Percentiles rank a stretch among this genome's conserved stretches.
Conservation (phyloP, 2,888 invertebrate genomes). For the Eristalis tenax region DNA sequence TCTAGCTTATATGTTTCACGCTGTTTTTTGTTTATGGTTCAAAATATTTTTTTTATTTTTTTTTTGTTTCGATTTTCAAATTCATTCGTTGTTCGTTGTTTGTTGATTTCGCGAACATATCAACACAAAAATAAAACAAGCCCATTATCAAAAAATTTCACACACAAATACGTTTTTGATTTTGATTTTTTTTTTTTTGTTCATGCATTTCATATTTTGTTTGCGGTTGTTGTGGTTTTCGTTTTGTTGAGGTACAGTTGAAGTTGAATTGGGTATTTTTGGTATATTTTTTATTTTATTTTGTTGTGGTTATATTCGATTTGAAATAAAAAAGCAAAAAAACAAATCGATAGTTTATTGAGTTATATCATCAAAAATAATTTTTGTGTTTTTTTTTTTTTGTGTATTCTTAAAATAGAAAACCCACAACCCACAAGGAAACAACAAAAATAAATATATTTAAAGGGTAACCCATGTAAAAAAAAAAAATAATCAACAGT, state of each 20-base stretch:
- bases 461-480: conserved; percentile 16
- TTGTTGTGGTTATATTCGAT: conserved; percentile 63
- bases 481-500: conserved; percentile 6
- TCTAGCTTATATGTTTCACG: conserved; percentile 99
- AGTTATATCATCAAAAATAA: conserved; percentile 45
- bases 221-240: conserved; percentile 7
- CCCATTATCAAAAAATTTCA: conserved; percentile 43
- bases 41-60: conserved; percentile 15
- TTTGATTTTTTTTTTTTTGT: conserved; percentile 4
- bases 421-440: conserved; percentile 16
- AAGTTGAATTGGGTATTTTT: conserved; percentile 10
- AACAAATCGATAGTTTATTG: conserved; percentile 70
- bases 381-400: conserved; percentile 22
- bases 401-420: conserved; percentile 34
- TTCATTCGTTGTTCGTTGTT: conserved; percentile 51
- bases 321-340: conserved; percentile 72
- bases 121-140: conserved; percentile 3
- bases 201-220: conserved; percentile 50
- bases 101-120: conserved; percentile 12
- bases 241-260: conserved; percentile 55
- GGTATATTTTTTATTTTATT: conserved; percentile 23
- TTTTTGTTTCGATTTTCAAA: not conserved
- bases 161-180: conserved; percentile 14
- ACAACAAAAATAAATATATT: conserved; percentile 22
- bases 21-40: conserved; percentile 82